Evolutionary conservation across 2,113 vertebrate species (phyloP).

Genomic region (Malurus alboscapulatus): DNA sequence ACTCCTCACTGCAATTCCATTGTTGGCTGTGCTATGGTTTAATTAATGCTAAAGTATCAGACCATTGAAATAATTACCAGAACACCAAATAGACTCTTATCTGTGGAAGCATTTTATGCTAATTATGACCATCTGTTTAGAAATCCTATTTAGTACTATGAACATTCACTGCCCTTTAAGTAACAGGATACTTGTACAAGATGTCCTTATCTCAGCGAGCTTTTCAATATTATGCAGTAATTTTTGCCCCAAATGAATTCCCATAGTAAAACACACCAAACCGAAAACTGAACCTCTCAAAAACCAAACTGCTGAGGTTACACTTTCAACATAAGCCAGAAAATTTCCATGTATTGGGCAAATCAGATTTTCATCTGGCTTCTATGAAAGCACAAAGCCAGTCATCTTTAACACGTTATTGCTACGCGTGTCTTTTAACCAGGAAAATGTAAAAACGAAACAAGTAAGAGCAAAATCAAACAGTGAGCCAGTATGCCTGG

Average conservation of each 20-base stretch:
- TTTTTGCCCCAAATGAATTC: neutral
- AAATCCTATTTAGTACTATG: constrained; percentile 51
- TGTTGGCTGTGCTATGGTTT: neutral
- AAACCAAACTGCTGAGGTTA: constrained; percentile 15
- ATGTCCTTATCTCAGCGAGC: constrained; percentile 23
- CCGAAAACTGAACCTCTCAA: neutral
- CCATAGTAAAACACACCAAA: neutral
- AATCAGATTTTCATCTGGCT: neutral
- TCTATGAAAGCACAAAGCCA: neutral
- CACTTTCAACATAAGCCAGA: neutral
- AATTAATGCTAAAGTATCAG: constrained; percentile 33
- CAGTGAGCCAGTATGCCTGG: neutral
- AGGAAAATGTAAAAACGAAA: neutral
- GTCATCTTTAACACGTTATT: neutral
- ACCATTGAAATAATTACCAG: constrained; percentile 49
- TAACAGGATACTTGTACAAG: constrained; percentile 49
- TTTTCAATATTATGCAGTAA: constrained; percentile 2
- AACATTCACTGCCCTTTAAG: constrained; percentile 32
- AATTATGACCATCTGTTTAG: constrained; percentile 59
- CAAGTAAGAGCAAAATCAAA: neutral
- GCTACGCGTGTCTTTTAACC: neutral
- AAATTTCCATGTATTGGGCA: neutral
- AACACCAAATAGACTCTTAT: constrained; percentile 33
- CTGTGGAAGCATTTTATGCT: constrained; percentile 51
- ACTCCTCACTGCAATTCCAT: neutral